Evolutionary conservation across 2,888 invertebrate species (phyloP).

Genomic region (Bellardia bayeri): DNA sequence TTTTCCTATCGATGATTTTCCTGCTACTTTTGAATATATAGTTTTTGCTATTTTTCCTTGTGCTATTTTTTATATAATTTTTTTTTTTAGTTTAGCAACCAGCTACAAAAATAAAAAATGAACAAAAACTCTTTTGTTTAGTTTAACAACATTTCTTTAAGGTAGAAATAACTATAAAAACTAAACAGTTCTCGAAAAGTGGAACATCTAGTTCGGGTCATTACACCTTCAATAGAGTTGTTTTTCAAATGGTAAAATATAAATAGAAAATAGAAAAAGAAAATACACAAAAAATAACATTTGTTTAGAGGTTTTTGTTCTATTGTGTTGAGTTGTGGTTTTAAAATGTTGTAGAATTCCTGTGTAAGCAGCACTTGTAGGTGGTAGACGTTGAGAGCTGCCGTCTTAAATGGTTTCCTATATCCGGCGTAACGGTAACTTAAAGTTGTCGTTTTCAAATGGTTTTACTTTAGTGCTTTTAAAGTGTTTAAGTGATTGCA

Average conservation of each 20-base stretch:
- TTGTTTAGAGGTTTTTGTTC: slow-evolving; percentile 40
- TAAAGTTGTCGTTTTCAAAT: not conserved
- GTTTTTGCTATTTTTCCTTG: slow-evolving; percentile 3
- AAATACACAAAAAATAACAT: not conserved
- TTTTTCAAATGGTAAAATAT: slow-evolving; percentile 35
- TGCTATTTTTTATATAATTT: not conserved
- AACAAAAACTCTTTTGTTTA: slow-evolving; percentile 36
- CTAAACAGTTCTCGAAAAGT: slow-evolving; percentile 61
- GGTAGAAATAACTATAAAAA: slow-evolving; percentile 54
- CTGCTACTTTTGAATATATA: not conserved
- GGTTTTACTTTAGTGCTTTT: slow-evolving; percentile 4
- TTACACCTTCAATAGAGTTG: slow-evolving; percentile 58
- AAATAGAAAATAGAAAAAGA: not conserved
- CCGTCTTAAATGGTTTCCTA: slow-evolving; percentile 53
- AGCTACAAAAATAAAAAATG: slow-evolving; percentile 23
- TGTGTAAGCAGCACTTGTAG: slow-evolving; percentile 21
- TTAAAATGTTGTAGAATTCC: slow-evolving; percentile 27
- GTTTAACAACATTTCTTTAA: slow-evolving; percentile 30
- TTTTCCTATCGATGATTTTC: not conserved
- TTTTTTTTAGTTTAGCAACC: not conserved
- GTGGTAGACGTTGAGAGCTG: slow-evolving; percentile 32
- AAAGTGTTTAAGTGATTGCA: slow-evolving; percentile 1
- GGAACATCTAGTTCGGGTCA: slow-evolving; percentile 68
- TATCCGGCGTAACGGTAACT: slow-evolving; percentile 40
- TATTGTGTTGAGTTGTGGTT: slow-evolving; percentile 33